Evolutionary conservation across 2,888 invertebrate species (phyloP).

Genomic region (Dryobotodes eremita): DNA sequence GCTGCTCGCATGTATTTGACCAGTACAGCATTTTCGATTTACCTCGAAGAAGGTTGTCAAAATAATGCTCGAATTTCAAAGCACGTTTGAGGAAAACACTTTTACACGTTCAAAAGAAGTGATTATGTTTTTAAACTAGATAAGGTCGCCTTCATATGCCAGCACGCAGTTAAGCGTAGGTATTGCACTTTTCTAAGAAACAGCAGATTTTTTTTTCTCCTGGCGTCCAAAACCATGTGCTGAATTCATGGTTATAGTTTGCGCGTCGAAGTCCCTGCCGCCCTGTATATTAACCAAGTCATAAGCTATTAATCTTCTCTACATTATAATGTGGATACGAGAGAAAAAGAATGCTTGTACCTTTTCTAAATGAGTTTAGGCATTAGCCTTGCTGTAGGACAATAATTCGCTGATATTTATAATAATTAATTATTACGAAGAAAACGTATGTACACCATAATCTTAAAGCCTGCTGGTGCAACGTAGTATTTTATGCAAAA

Average conservation of each 20-base stretch:
- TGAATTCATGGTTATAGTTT: no score
- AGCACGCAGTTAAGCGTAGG: no score
- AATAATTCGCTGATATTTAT: not conserved
- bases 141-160: not conserved
- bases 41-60: no score
- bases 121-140: not conserved
- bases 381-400: not conserved
- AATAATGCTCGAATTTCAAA: no score
- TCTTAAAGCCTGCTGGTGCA: conserved; percentile 4
- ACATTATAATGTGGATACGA: not conserved
- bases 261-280: no score
- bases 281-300: not conserved
- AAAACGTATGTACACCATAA: not conserved
- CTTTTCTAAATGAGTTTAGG: not conserved
- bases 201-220: no score
- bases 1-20: no score
- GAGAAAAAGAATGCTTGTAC: not conserved
- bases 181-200: no score
- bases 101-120: not conserved
- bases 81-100: no score
- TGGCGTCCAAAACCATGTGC: no score
- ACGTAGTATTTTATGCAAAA: conserved; percentile 64
- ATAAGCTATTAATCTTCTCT: not conserved
- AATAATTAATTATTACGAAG: not conserved
- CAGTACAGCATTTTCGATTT: no score